Evolutionary conservation across 2,113 vertebrate species (phyloP).

Genomic region (Galbula dea): DNA sequence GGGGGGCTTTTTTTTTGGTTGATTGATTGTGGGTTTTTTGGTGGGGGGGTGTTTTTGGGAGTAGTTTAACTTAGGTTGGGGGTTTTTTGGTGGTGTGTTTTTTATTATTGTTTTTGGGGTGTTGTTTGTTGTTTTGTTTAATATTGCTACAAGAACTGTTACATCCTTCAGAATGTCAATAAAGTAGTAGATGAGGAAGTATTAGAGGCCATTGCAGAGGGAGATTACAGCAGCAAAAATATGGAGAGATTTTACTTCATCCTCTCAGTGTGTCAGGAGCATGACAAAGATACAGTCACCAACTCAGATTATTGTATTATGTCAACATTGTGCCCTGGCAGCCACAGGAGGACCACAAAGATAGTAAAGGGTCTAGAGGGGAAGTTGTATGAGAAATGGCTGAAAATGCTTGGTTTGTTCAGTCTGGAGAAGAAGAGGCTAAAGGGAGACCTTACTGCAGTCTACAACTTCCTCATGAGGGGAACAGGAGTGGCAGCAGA

Average conservation of each 20-base stretch:
- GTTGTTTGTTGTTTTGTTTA: neutral
- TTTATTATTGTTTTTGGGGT: neutral
- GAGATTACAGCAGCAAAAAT: neutral
- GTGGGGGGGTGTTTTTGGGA: too few species aligned
- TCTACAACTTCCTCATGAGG: too few species aligned
- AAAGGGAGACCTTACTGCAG: too few species aligned
- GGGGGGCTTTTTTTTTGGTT: fast-evolving
- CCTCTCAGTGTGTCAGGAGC: neutral
- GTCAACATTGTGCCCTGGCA: too few species aligned
- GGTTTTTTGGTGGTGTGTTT: too few species aligned
- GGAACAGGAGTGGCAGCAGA: too few species aligned
- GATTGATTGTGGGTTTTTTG: neutral
- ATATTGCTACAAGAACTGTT: neutral
- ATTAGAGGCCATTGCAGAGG: neutral
- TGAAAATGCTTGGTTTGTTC: too few species aligned
- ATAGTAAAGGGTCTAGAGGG: too few species aligned
- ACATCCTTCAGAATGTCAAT: neutral
- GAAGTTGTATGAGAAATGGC: too few species aligned
- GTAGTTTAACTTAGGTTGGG: too few species aligned
- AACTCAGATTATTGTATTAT: neutral
- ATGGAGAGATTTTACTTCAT: neutral
- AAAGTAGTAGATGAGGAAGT: neutral
- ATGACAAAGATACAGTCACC: neutral
- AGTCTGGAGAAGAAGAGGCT: too few species aligned
- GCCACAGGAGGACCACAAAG: too few species aligned